phyloP scores from a whole-genome alignment of 1,140 invertebrate species.

The Drosophila mojavensis region DNA sequence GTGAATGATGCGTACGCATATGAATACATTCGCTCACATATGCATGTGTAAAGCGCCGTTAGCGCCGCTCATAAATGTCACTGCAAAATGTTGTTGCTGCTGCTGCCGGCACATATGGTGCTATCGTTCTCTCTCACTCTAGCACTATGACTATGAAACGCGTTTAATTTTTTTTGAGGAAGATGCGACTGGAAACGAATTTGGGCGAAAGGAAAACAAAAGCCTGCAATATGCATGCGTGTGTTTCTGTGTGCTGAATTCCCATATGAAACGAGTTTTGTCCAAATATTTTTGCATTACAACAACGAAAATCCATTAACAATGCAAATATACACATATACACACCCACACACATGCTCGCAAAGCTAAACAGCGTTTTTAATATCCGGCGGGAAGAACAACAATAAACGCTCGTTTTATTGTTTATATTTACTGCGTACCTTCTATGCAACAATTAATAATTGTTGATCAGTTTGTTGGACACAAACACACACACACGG shows the following conservation, averaged over 20 bases:
- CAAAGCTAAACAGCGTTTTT: constrained; percentile 35
- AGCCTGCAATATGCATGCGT: constrained; percentile 26
- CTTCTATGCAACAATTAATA: constrained; percentile 24
- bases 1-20: constrained; percentile 35
- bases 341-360: background rate
- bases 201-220: constrained; percentile 25
- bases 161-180: background rate
- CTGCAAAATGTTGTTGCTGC: constrained; percentile 51
- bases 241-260: constrained; percentile 14
- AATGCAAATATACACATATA: constrained; percentile 38
- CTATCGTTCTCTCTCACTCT: constrained; percentile 14
- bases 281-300: constrained; percentile 66
- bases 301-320: constrained; percentile 38
- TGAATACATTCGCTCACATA: constrained; percentile 6
- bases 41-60: constrained; percentile 55
- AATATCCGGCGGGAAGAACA: constrained; percentile 48
- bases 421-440: constrained; percentile 28
- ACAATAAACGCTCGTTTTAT: constrained; percentile 31
- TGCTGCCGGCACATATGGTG: constrained; percentile 55
- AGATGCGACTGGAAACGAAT: constrained; percentile 33
- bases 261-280: constrained; percentile 60
- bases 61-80: constrained; percentile 80
- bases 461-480: constrained; percentile 5
- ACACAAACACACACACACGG: constrained; percentile 1
- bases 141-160: constrained; percentile 6